These are phyloP conservation scores for Delichon dasypus DNA, from an alignment of 2,797 vertebrate species.

Conservation along the genomic window DNA sequence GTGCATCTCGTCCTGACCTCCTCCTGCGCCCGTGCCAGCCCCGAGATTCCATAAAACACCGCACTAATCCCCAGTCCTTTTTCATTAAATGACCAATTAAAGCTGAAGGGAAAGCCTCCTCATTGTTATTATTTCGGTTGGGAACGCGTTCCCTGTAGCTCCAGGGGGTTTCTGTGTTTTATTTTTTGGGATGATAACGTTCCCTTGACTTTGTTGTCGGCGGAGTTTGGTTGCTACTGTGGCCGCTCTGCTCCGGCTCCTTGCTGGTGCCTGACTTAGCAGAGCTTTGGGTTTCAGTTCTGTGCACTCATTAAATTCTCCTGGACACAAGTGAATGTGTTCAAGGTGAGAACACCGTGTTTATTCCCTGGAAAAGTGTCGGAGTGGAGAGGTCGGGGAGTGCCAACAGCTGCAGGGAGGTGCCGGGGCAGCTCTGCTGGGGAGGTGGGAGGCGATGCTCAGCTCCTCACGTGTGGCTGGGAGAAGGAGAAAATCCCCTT, in stretches of 20 bases:
- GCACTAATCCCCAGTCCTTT: slow-evolving; percentile 47
- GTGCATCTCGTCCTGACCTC: slow-evolving; percentile 39
- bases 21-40: slow-evolving; percentile 38
- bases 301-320: background rate
- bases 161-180: background rate
- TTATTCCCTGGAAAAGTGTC: background rate
- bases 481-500: background rate
- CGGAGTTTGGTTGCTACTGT: background rate
- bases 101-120: slow-evolving; percentile 28
- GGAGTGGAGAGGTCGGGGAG: background rate
- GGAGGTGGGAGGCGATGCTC: background rate
- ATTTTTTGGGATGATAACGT: background rate
- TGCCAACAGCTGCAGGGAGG: background rate
- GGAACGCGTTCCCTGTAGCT: background rate
- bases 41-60: slow-evolving; percentile 37
- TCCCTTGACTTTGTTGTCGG: background rate
- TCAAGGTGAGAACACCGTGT: background rate
- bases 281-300: background rate
- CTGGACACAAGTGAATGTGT: background rate
- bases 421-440: background rate
- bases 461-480: fast-evolving
- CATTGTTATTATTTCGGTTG: slow-evolving; percentile 52
- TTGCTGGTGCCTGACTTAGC: background rate
- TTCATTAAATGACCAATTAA: slow-evolving; percentile 65
- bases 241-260: background rate